These are phyloP conservation scores for Mellilla xanthometata DNA, from an alignment of 2,888 invertebrate species.

Conservation along the genomic window DNA sequence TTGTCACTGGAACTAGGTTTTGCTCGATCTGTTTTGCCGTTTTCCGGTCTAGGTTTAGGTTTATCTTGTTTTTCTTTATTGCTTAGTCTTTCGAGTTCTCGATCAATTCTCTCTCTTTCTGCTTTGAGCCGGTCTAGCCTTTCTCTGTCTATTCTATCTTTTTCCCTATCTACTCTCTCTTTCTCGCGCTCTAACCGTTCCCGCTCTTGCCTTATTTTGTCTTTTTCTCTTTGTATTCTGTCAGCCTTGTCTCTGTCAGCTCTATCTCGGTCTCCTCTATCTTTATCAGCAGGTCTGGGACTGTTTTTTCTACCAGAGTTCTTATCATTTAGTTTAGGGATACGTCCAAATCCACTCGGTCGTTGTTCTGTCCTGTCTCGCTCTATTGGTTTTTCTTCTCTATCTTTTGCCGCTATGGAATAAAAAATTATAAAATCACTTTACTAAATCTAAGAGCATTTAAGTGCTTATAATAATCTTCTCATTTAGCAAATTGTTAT, in stretches of 20 bases:
- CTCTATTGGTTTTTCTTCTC: constrained; percentile 54
- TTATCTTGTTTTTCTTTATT: constrained; percentile 66
- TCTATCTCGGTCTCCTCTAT: constrained; percentile 34
- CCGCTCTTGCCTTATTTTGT: constrained; percentile 33
- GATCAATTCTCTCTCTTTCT: constrained; percentile 68
- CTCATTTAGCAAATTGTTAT: too few relatives aligned
- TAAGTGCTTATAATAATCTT: background rate
- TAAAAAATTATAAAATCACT: background rate
- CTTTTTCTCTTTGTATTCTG: constrained; percentile 41
- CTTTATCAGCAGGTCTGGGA: constrained; percentile 40
- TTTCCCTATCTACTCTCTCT: constrained; percentile 47
- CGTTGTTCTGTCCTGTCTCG: constrained; percentile 41
- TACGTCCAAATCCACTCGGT: constrained; percentile 60
- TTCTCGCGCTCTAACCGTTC: constrained; percentile 43
- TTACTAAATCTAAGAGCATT: background rate
- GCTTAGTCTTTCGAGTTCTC: constrained; percentile 66
- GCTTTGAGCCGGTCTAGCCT: constrained; percentile 65
- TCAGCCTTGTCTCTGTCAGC: constrained; percentile 45
- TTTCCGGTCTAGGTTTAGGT: constrained; percentile 61
- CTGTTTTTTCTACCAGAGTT: constrained; percentile 46
- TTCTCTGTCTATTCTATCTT: constrained; percentile 57
- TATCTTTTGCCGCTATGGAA: constrained; percentile 54
- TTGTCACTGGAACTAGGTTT: constrained; percentile 53
- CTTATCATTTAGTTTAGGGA: constrained; percentile 79
- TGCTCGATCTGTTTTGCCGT: constrained; percentile 49